Evolutionary conservation across 2,888 invertebrate genomes (phyloP).

Genomic region (Dendrolimus pini): DNA sequence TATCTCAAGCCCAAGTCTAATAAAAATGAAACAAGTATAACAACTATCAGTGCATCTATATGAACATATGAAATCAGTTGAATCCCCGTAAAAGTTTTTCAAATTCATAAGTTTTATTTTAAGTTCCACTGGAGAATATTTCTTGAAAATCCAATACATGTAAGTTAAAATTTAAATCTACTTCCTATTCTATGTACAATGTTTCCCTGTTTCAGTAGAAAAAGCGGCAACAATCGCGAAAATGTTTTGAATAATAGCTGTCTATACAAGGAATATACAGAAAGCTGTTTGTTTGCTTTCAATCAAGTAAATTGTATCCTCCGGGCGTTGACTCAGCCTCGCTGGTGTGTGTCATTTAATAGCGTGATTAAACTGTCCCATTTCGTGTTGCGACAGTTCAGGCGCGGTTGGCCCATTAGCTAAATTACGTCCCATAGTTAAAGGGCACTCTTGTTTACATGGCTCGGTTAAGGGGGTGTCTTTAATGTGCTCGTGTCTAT

Average conservation of each 20-base stretch:
- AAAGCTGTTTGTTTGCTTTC: constrained; percentile 5
- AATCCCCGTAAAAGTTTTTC: no score
- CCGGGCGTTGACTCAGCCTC: background rate
- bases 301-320: constrained; percentile 7
- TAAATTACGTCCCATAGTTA: constrained; percentile 2
- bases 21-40: no score
- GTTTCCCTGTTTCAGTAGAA: no score
- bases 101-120: no score
- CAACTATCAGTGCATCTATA: no score
- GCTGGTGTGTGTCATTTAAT: background rate
- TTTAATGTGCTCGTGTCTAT: background rate
- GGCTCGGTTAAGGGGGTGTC: background rate
- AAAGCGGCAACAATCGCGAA: no score
- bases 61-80: no score
- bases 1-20: no score
- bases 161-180: no score
- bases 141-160: no score
- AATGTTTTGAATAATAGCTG: background rate
- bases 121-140: no score
- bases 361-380: constrained; percentile 6
- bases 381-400: constrained; percentile 3
- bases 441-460: background rate
- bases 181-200: no score
- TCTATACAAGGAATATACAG: background rate
- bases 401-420: constrained; percentile 6